These are phyloP conservation scores for Epinephelus awoara DNA, from an alignment of 2,797 vertebrate species.

Conservation along the genomic window DNA sequence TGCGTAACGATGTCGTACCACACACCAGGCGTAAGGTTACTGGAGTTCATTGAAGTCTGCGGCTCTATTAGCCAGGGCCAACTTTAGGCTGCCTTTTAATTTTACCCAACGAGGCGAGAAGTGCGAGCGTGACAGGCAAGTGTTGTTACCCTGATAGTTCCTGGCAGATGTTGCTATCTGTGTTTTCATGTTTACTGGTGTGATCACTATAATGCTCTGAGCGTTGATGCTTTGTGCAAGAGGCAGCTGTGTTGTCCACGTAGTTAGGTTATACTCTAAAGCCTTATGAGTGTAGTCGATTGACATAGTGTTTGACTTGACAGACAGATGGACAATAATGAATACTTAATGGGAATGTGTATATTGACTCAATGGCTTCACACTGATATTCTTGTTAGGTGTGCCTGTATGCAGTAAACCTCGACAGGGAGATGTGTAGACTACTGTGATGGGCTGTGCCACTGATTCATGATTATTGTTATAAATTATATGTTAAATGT, in stretches of 20 bases:
- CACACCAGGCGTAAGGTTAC: conserved; percentile 61
- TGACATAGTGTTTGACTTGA: background rate
- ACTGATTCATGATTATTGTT: background rate
- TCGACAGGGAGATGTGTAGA: background rate
- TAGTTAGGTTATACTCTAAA: background rate
- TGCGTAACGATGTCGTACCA: conserved; percentile 51
- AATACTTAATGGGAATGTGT: background rate
- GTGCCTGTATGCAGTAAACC: background rate
- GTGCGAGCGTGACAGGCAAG: conserved; percentile 13
- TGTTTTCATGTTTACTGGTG: background rate
- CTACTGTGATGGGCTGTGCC: background rate
- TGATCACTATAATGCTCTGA: background rate
- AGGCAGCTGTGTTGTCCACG: background rate
- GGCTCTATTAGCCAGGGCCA: conserved; percentile 1
- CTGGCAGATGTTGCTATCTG: background rate
- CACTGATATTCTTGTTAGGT: background rate
- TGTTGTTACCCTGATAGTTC: background rate
- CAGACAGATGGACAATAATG: background rate
- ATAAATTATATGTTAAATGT: background rate
- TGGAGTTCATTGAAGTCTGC: conserved; percentile 61
- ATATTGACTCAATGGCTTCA: background rate
- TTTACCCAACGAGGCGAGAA: background rate
- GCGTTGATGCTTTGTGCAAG: background rate
- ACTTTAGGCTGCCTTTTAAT: background rate
- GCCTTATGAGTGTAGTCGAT: background rate